Percentiles rank a stretch among this genome's conserved stretches.
Conservation (phyloP, 2,888 invertebrate genomes). For the Thereva unica region DNA sequence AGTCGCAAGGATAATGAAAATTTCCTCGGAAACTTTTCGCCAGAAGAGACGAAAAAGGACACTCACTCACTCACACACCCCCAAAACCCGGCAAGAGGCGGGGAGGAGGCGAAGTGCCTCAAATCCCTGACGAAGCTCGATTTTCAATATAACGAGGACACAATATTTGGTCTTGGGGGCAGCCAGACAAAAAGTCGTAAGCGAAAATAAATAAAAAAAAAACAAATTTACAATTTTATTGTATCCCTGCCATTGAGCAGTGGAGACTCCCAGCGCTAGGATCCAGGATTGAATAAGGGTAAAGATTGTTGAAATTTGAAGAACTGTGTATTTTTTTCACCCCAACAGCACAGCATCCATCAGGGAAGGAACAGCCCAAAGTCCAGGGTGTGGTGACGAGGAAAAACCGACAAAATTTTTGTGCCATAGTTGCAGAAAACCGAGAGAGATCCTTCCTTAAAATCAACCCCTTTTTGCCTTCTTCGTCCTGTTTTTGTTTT, state of each 20-base stretch:
- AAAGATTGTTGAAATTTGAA: conserved; percentile 20
- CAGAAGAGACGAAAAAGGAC: no score
- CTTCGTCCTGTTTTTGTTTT: no score
- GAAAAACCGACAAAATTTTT: no score
- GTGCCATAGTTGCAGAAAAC: no score
- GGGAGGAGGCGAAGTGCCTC: no score
- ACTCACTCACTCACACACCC: no score
- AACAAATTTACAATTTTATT: conserved; percentile 19
- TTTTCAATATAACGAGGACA: conserved; percentile 34
- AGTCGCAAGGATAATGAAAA: conserved; percentile 30
- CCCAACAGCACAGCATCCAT: not conserved
- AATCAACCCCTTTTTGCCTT: no score
- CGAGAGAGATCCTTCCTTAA: no score
- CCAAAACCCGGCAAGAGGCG: no score
- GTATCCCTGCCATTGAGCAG: conserved; percentile 8
- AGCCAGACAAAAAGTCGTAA: conserved; percentile 29
- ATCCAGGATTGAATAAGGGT: not conserved
- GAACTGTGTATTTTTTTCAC: conserved; percentile 6
- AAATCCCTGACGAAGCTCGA: conserved; percentile 27
- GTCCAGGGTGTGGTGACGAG: no score
- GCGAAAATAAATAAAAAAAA: not conserved
- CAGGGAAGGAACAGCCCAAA: conserved; percentile 9
- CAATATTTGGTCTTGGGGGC: conserved; percentile 29
- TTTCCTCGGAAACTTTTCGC: not conserved
- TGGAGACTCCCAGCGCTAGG: not conserved